phyloP scores from a whole-genome alignment of 1,140 invertebrate species.

The Branchinecta lynchi region DNA sequence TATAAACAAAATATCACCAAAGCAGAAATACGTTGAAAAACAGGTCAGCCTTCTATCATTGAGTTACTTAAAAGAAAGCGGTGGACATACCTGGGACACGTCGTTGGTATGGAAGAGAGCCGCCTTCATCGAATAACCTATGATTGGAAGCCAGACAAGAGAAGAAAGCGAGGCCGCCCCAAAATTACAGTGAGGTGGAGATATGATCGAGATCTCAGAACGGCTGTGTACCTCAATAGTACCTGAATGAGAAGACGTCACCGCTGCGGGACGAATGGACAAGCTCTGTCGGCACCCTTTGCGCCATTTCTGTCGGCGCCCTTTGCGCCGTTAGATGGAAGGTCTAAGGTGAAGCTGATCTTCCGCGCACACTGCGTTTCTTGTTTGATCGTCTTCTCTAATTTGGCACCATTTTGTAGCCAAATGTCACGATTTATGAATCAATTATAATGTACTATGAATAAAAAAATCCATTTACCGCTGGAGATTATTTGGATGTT shows the following conservation, averaged over 20 bases:
- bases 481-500: no score
- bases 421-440: no score
- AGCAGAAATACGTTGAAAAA: neutral
- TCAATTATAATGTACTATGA: no score
- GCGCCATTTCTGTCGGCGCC: neutral
- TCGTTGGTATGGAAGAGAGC: no score
- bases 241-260: neutral
- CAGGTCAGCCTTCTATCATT: neutral
- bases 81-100: slow-evolving; percentile 3
- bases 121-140: no score
- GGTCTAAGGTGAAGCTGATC: no score
- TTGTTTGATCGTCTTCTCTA: no score
- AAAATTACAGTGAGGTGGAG: neutral
- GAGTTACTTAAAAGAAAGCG: neutral
- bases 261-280: neutral
- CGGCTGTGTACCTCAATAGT: neutral
- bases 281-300: neutral
- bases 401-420: no score
- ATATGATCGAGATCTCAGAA: neutral
- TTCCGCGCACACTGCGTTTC: no score
- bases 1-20: neutral
- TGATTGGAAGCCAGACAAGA: no score
- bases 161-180: slow-evolving; percentile 2
- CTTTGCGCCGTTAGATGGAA: slow-evolving; percentile 8
- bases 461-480: no score